A percentile compares a stretch with the other conserved stretches of the same genome.
Conservation (phyloP, 2,797 vertebrate genomes). For the Naso thynnoides region DNA sequence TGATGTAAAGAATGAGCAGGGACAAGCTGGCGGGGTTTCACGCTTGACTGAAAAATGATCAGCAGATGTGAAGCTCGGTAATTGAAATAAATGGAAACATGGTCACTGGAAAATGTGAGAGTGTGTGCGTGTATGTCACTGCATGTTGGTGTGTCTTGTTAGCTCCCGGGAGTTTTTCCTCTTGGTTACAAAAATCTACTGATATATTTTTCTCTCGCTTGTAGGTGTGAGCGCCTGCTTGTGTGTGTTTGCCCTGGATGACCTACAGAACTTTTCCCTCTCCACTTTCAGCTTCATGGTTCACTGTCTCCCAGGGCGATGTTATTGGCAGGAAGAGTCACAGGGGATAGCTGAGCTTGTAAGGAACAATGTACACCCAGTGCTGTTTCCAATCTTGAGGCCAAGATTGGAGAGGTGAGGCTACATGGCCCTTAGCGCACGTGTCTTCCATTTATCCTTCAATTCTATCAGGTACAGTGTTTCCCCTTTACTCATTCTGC, state of each 20-base stretch:
- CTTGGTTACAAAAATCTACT: constrained; percentile 23
- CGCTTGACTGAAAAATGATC: constrained; percentile 24
- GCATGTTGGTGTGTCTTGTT: constrained; percentile 19
- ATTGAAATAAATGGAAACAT: constrained; percentile 21
- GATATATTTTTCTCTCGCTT: not conserved
- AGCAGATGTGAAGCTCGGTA: constrained; percentile 22
- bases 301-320: constrained; percentile 29
- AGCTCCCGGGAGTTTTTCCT: constrained; percentile 27
- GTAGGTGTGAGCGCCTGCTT: constrained; percentile 10
- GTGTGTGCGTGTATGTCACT: constrained; percentile 2
- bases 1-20: constrained; percentile 27
- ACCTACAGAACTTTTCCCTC: constrained; percentile 39
- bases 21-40: constrained; percentile 25
- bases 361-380: constrained; percentile 10
- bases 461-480: constrained; percentile 5
- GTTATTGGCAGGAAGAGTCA: constrained; percentile 21
- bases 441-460: constrained; percentile 2
- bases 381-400: constrained; percentile 8
- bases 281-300: constrained; percentile 33
- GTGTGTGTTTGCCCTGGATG: constrained; percentile 41
- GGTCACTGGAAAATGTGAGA: constrained; percentile 13
- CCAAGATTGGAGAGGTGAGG: constrained; percentile 14
- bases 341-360: constrained; percentile 17
- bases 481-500: too few relatives aligned
- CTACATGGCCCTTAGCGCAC: not conserved